These are phyloP conservation scores for Oryzaephilus surinamensis DNA, from an alignment of 1,140 invertebrate species.

Conservation along the genomic window DNA sequence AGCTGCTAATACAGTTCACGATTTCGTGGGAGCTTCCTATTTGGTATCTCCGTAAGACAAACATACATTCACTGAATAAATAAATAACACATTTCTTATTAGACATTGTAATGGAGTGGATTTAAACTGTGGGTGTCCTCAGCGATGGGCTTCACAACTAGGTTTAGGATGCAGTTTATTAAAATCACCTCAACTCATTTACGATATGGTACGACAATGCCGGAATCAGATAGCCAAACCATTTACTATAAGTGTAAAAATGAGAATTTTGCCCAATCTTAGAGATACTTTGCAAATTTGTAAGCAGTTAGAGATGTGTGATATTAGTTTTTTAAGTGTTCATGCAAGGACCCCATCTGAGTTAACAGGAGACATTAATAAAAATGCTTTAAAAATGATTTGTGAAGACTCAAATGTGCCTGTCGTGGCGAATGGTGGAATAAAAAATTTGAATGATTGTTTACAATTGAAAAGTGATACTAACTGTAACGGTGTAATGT, in stretches of 20 bases:
- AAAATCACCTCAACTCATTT: conserved; percentile 71
- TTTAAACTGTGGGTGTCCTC: conserved; percentile 95
- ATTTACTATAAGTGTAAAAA: conserved; percentile 88
- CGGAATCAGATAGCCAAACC: conserved; percentile 57
- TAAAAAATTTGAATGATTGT: conserved; percentile 63
- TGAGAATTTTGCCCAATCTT: conserved; percentile 41
- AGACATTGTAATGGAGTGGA: conserved; percentile 83
- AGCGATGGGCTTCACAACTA: conserved; percentile 86
- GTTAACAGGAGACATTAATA: conserved; percentile 64
- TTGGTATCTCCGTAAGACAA: conserved; percentile 68
- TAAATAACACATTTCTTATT: no score
- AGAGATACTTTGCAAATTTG: conserved; percentile 61
- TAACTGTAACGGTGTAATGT: conserved; percentile 77
- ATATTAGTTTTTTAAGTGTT: conserved; percentile 77
- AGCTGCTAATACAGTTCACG: conserved; percentile 73
- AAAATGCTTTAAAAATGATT: conserved; percentile 61
- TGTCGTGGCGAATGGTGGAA: conserved; percentile 85
- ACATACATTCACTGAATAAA: conserved; percentile 24
- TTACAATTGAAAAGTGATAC: conserved; percentile 51
- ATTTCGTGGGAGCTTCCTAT: conserved; percentile 77
- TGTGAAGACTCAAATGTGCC: conserved; percentile 64
- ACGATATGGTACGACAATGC: conserved; percentile 68
- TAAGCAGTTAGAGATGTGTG: conserved; percentile 68
- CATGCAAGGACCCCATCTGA: conserved; percentile 82
- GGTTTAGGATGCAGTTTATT: conserved; percentile 82